These are phyloP conservation scores for Helicoverpa assulta DNA, from an alignment of 2,888 invertebrate genomes.

Conservation along the genomic window DNA sequence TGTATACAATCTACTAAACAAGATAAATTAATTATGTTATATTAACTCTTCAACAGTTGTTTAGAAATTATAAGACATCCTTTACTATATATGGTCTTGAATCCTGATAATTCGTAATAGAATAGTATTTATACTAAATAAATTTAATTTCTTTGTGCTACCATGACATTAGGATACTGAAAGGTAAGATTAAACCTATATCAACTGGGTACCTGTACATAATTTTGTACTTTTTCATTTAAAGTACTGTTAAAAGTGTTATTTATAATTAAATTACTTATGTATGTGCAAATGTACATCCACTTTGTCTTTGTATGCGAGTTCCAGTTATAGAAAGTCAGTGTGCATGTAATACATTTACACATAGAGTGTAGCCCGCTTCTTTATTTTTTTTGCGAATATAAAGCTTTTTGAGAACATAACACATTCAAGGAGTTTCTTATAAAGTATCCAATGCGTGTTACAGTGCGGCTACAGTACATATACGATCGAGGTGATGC, in stretches of 20 bases:
- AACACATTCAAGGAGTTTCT: too few species aligned
- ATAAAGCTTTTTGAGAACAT: not conserved
- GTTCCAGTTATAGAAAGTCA: too few species aligned
- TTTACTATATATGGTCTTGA: not conserved
- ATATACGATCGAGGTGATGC: slow-evolving; percentile 95
- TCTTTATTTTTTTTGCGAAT: too few species aligned
- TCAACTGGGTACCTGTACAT: not conserved
- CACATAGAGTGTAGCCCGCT: too few species aligned
- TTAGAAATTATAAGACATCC: too few species aligned
- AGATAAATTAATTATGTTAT: not conserved
- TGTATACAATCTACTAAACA: not conserved
- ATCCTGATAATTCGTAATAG: not conserved
- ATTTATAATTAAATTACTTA: too few species aligned
- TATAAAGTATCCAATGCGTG: not conserved
- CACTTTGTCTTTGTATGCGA: too few species aligned
- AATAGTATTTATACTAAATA: slow-evolving; percentile 13
- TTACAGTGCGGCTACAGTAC: slow-evolving; percentile 94
- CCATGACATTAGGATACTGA: slow-evolving; percentile 50
- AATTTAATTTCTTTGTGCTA: slow-evolving; percentile 57
- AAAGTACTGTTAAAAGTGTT: not conserved
- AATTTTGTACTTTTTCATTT: not conserved
- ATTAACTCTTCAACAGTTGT: not conserved
- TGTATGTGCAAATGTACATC: too few species aligned
- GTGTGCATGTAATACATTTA: too few species aligned
- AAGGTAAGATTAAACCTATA: slow-evolving; percentile 61